A percentile compares a stretch with the other conserved stretches of the same genome.
Conservation (phyloP, 2,888 invertebrate genomes). For the Aelia acuminata region DNA sequence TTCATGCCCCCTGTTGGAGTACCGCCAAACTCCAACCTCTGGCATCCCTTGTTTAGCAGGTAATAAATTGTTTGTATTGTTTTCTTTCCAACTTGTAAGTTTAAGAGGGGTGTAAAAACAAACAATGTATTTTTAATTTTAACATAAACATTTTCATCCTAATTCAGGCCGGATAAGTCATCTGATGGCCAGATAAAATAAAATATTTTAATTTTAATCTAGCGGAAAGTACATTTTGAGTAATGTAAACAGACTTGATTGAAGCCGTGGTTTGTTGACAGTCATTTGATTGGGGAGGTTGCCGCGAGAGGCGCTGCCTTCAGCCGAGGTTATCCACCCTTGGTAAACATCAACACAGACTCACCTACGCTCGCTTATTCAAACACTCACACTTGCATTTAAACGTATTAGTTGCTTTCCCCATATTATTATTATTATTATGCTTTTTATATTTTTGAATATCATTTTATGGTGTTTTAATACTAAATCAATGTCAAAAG, state of each 20-base stretch:
- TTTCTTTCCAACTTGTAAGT: neutral
- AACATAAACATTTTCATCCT: neutral
- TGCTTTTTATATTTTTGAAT: neutral
- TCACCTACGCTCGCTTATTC: neutral
- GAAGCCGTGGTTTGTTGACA: conserved; percentile 46
- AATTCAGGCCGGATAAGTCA: neutral
- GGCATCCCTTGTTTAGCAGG: conserved; percentile 91
- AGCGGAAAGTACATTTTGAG: neutral
- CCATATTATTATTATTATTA: neutral
- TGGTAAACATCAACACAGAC: conserved; percentile 21
- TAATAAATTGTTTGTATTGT: conserved; percentile 70
- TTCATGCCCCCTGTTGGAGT: conserved; percentile 68
- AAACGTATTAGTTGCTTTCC: neutral
- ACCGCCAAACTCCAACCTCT: conserved; percentile 76
- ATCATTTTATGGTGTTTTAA: no score
- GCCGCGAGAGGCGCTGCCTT: conserved; percentile 32
- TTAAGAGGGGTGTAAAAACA: neutral
- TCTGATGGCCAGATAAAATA: neutral
- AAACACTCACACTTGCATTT: neutral
- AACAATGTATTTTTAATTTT: neutral
- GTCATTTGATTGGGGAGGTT: neutral
- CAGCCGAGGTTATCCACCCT: conserved; percentile 38
- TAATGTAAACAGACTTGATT: neutral
- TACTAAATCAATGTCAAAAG: no score
- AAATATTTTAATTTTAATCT: neutral